A percentile compares a stretch with the other conserved stretches of the same genome.
Evolutionary conservation across 2,888 invertebrate genomes (phyloP).

Genomic region (Synergus umbraculus): DNA sequence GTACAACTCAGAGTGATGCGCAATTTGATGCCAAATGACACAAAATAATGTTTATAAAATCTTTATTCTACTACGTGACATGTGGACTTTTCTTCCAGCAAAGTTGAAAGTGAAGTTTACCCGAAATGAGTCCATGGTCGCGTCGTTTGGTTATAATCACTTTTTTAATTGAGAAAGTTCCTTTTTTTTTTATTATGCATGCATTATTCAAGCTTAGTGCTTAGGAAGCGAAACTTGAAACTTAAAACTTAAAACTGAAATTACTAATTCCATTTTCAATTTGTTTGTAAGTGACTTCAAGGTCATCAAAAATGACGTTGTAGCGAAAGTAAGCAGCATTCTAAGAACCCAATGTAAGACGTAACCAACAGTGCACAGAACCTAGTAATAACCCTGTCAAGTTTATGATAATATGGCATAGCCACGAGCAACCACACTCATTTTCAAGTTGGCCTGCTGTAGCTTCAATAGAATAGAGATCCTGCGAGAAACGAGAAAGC

Average conservation of each 20-base stretch:
- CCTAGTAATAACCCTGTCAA: constrained; percentile 32
- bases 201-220: neutral
- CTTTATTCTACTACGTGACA: constrained; percentile 16
- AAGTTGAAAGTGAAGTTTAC: neutral
- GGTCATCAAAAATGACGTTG: constrained; percentile 22
- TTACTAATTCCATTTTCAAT: neutral
- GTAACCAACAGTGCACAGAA: constrained; percentile 21
- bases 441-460: constrained; percentile 25
- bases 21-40: neutral
- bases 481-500: constrained; percentile 21
- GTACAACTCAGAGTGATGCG: neutral
- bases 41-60: neutral
- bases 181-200: neutral
- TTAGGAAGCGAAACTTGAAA: neutral
- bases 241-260: neutral
- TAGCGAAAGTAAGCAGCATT: neutral
- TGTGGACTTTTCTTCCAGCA: neutral
- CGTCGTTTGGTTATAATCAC: constrained; percentile 22
- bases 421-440: constrained; percentile 34
- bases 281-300: constrained; percentile 29
- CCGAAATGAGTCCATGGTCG: constrained; percentile 34
- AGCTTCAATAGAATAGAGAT: constrained; percentile 22
- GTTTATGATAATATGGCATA: constrained; percentile 39
- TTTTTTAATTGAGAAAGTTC: constrained; percentile 15
- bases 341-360: constrained; percentile 27